Percentiles rank a stretch among this genome's conserved stretches.
Conservation (phyloP, 2,888 invertebrate genomes). For the Orchesellides sinensis region DNA sequence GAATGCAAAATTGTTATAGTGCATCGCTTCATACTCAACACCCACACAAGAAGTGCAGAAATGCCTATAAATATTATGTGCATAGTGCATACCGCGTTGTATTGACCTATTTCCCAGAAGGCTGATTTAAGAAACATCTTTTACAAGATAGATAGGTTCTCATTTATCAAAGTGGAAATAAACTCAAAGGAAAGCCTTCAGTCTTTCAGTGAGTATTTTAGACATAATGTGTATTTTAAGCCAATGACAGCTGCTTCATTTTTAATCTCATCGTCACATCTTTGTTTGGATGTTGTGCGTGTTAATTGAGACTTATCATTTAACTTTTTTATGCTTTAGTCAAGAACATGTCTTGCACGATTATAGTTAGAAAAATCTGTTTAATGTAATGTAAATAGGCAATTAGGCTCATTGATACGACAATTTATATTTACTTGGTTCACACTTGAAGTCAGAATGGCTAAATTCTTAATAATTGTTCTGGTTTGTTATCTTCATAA, state of each 20-base stretch:
- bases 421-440: too few species aligned
- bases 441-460: too few species aligned
- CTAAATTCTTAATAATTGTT: too few species aligned
- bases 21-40: too few species aligned
- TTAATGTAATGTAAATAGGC: too few species aligned
- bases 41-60: not conserved
- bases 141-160: not conserved
- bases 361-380: not conserved
- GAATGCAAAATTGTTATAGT: conserved; percentile 6
- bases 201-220: not conserved
- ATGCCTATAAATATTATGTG: not conserved
- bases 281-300: too few species aligned
- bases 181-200: not conserved
- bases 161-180: not conserved
- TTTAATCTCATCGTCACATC: too few species aligned
- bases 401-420: too few species aligned
- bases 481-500: not conserved
- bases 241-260: too few species aligned
- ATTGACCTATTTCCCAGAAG: conserved; percentile 54
- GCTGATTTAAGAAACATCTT: conserved; percentile 10
- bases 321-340: conserved; percentile 15
- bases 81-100: not conserved
- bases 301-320: too few species aligned
- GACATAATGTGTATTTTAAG: not conserved
- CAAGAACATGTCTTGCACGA: not conserved